Evolutionary conservation across 2,113 vertebrate species (phyloP).

Genomic region (Peucedramus taeniatus): DNA sequence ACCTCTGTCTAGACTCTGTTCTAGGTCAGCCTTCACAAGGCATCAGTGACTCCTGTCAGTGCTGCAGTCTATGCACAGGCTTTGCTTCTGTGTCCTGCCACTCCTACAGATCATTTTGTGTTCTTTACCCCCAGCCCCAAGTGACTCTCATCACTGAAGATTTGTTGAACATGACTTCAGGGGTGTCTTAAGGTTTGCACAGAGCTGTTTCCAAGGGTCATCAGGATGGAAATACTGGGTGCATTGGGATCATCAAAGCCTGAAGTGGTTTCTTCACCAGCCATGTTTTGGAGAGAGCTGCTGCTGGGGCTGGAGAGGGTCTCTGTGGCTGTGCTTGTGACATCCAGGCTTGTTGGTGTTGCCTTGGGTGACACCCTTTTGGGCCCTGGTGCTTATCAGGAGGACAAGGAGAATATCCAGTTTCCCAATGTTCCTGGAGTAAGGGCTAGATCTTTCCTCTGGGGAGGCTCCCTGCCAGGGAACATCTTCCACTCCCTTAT

Average conservation of each 20-base stretch:
- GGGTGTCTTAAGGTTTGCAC: not conserved
- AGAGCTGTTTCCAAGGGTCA: not conserved
- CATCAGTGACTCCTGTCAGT: not conserved
- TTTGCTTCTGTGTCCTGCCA: not conserved
- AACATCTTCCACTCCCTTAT: not conserved
- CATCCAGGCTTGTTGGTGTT: not conserved
- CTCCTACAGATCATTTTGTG: not conserved
- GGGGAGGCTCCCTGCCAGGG: not conserved
- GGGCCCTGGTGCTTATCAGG: not conserved
- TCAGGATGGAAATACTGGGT: not conserved
- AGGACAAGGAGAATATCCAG: not conserved
- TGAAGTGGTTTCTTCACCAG: not conserved
- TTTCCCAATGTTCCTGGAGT: not conserved
- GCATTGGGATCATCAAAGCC: not conserved
- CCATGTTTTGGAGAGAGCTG: not conserved
- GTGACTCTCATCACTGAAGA: not conserved
- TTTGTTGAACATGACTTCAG: not conserved
- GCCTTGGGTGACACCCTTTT: not conserved
- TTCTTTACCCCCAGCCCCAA: not conserved
- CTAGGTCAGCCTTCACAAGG: not conserved
- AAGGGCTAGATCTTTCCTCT: not conserved
- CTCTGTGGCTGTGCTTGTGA: not conserved
- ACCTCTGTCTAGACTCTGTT: not conserved
- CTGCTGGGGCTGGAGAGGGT: not conserved
- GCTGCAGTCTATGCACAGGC: accelerated